Base-by-base conservation (phyloP, 1,140 invertebrate species). In the Formica exsecta region DNA sequence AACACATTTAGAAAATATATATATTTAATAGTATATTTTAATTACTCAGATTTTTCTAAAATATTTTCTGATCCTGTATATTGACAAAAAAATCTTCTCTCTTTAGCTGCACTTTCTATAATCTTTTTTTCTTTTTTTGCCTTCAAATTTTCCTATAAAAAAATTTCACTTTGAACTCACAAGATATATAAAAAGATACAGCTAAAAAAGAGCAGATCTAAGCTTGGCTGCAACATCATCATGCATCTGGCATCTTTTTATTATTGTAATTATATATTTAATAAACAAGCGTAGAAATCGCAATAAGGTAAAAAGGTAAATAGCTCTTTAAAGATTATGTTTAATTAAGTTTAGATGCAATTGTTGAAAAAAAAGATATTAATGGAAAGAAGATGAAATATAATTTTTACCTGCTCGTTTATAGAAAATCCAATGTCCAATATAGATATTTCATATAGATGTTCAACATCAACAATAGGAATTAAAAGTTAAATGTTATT, bases 61-160 rank as follows among this genome's bases (percentile, higher is more conserved):
- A 25, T 75, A 16, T 62, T 41, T 75, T 22, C 19, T 74, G 38
- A 77, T 77, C 74, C 74, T 77, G 59, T 48, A 77, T 64, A 77
- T 48, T 3, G 61, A 32, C 59, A 76, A 44, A 19, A 44, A 29
- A 25, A 22, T 41, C 54, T 73, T 9, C 19, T 62, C 13, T 29
- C 19, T 61, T 59, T 44, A 48, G 11, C 5, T 64, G 25, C 16
- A 62, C n/a, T 44, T 54, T 36, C 22, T 77, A 44, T 2, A 44
- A 51, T 25, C n/a, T 32, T 54, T 19, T 38, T 59, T 0, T 59
- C 16, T 48, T 22, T 25, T 61, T 38, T 61, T 29, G 4, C 4
- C 0, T 44, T 75, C 5, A 29, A 29, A 44, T 13, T 29, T 25
- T 6, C 3, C 25, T 44, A n/a, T 32, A 32, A 32, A 32, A 76